Conservation (phyloP, 2,888 invertebrate genomes). For the Spisula solida region DNA sequence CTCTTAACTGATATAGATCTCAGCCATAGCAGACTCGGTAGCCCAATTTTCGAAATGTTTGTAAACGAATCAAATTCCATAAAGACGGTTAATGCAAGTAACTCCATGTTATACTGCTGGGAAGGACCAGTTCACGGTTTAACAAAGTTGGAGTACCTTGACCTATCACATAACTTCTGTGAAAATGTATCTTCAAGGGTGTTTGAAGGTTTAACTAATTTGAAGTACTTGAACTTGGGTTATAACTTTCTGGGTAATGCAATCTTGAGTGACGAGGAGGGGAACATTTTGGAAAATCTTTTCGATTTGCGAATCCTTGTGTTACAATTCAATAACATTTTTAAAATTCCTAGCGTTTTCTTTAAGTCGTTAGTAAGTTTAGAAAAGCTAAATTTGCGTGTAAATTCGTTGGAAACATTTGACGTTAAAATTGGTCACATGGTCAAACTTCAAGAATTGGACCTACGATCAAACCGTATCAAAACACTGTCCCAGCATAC, state of each 20-base stretch:
- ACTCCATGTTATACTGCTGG: constrained; percentile 57
- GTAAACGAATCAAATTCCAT: constrained; percentile 41
- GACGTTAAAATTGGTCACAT: constrained; percentile 44
- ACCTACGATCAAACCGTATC: constrained; percentile 42
- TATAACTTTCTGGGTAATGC: constrained; percentile 30
- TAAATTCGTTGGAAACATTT: constrained; percentile 44
- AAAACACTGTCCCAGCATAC: constrained; percentile 15
- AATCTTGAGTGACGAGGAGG: constrained; percentile 31
- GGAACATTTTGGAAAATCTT: constrained; percentile 35
- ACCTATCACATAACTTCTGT: constrained; percentile 47
- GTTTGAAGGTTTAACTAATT: constrained; percentile 39
- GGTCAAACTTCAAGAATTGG: constrained; percentile 22
- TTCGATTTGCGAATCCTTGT: constrained; percentile 35
- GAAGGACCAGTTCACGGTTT: constrained; percentile 55
- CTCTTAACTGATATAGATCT: constrained; percentile 49
- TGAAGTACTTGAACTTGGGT: constrained; percentile 27
- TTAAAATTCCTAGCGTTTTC: constrained; percentile 36
- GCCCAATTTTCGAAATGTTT: constrained; percentile 41
- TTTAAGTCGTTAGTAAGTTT: constrained; percentile 28
- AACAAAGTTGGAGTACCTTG: constrained; percentile 41
- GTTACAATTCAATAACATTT: constrained; percentile 38
- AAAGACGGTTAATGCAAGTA: constrained; percentile 32
- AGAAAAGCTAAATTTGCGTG: not conserved
- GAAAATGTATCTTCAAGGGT: constrained; percentile 29
- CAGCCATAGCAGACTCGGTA: constrained; percentile 47